Conservation (phyloP, 2,113 vertebrate genomes). For the Chloebia gouldiae region DNA sequence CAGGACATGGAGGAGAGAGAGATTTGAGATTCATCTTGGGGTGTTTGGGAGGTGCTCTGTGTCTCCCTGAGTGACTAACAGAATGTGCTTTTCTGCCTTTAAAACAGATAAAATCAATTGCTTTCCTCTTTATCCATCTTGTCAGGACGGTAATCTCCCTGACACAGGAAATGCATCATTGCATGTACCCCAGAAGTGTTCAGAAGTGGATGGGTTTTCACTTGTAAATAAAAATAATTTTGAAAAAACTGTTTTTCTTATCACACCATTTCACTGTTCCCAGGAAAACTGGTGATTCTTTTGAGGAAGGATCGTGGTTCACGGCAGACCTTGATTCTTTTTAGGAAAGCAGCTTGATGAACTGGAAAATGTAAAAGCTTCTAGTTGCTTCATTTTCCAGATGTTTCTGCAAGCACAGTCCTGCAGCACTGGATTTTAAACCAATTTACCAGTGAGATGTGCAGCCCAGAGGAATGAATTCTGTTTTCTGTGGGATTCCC, state of each 20-base stretch:
- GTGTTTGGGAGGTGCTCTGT: neutral
- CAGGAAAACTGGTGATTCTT: neutral
- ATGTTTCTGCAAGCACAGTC: neutral
- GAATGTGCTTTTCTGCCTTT: neutral
- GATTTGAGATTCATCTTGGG: neutral
- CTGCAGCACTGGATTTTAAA: neutral
- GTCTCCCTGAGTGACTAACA: neutral
- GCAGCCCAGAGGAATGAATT: neutral
- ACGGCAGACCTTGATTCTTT: neutral
- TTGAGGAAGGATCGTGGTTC: neutral
- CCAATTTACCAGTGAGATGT: neutral
- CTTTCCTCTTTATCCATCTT: neutral
- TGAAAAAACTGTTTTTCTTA: neutral
- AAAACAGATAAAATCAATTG: neutral
- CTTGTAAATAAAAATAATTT: neutral
- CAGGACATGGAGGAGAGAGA: neutral
- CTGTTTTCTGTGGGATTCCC: neutral
- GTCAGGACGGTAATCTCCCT: neutral
- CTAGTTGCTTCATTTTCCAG: neutral
- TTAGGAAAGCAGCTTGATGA: neutral
- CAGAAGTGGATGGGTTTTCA: neutral
- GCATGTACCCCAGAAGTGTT: rapidly evolving
- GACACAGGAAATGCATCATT: neutral
- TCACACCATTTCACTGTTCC: neutral
- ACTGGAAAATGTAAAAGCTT: neutral